Base-by-base conservation (phyloP, 2,797 vertebrate genomes). In the Cuniculus paca region DNA sequence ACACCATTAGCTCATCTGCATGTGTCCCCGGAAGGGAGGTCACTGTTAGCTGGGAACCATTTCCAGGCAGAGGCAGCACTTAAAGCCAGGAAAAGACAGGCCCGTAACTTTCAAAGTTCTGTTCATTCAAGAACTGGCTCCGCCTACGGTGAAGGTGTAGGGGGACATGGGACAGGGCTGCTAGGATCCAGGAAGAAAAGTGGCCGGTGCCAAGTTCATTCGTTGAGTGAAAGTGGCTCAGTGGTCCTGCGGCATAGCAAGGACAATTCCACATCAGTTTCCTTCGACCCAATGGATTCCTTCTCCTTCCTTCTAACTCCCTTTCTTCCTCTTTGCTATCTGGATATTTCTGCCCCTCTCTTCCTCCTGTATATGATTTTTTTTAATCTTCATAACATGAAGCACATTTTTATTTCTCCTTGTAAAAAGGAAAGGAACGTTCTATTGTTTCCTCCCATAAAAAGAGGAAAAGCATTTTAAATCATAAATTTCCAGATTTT, bases 401-500 rank as follows among this genome's bases (percentile, higher is more conserved):
- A 95, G 88, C 48, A 88, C 31, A 80, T 96, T 93, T 65, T 93
- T 79, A 88, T 61, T 52, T 82, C 61, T 95, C 63, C 50, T 86
- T 91, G 9, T 90, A 87, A 95, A 93, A 97, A 70, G 65, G 58
- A 84, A 39, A 86, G 65, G 26, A 78, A 85, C 42, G 48, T 45
- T 84, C 50, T 81, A 34, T 14, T 85, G 61, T 96, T 63, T 88
- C 75, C 60, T 93, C 24, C 70, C 92, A 56, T 42, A 87, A 92
- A 88, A 95, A 68, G 20, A 95, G 20, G 22, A 72, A 75, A 93
- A 84, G 11, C 52, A 85, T 54, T 90, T 84, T 52, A 36, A 81
- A 74, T 83, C 36, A 72, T n/a, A 20, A 52, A 90, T 13, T 61
- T 92, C 88, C 58, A 42, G 24, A 50, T 60, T 87, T 81, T 87